Percentiles rank a stretch among this genome's conserved stretches.
Conservation (phyloP, 92 coral and sea anemone species). For the Heteractis magnifica region DNA sequence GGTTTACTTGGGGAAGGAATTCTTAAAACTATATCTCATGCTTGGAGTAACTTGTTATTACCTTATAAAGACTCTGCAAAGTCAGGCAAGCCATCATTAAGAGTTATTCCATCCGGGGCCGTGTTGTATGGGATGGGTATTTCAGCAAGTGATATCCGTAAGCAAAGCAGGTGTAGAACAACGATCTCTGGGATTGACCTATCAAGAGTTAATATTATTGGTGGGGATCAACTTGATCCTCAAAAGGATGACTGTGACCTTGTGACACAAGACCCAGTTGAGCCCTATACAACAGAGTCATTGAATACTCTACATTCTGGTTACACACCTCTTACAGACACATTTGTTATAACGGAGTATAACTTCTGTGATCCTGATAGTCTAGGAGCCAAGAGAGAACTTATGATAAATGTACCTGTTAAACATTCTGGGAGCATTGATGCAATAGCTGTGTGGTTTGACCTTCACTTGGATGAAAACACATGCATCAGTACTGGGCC, state of each 20-base stretch:
- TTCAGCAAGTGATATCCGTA: constrained; percentile 67
- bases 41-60: constrained; percentile 64
- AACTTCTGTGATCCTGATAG: constrained; percentile 73
- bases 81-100: constrained; percentile 19
- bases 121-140: constrained; percentile 75
- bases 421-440: constrained; percentile 62
- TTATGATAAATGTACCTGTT: constrained; percentile 53
- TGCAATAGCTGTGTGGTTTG: constrained; percentile 95
- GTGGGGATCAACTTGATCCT: constrained; percentile 71
- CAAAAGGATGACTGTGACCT: constrained; percentile 17
- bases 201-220: constrained; percentile 53
- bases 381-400: constrained; percentile 23
- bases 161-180: constrained; percentile 51
- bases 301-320: constrained; percentile 56
- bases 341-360: constrained; percentile 66
- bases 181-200: constrained; percentile 52
- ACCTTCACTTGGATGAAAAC: constrained; percentile 72
- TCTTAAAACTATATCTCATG: constrained; percentile 80
- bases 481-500: constrained; percentile 80
- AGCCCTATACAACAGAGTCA: constrained; percentile 91
- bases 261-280: constrained; percentile 42
- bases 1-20: constrained; percentile 98
- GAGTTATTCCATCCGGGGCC: constrained; percentile 85
- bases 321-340: constrained; percentile 51
- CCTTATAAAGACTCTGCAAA: background rate